These are phyloP conservation scores for Zaprionus tsacasi DNA, from an alignment of 1,140 invertebrate species.

Conservation along the genomic window DNA sequence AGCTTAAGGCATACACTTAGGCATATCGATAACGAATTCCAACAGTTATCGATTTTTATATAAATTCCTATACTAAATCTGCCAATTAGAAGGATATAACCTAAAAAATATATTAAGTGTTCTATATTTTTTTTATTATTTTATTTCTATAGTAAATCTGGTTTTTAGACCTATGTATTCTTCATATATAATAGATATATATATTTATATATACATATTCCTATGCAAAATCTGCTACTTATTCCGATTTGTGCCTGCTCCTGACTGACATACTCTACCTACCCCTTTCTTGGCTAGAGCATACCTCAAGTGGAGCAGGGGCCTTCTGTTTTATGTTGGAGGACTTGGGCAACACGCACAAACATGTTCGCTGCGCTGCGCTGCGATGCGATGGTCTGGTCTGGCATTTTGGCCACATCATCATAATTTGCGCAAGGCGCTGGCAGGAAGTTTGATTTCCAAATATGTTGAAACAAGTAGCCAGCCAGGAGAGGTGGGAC, in stretches of 20 bases:
- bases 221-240: too few species aligned
- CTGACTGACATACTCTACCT: not conserved
- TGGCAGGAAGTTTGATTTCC: constrained; percentile 60
- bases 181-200: not conserved
- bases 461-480: constrained; percentile 47
- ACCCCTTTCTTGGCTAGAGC: not conserved
- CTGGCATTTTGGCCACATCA: constrained; percentile 51
- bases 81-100: too few species aligned
- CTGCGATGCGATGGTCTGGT: constrained; percentile 14
- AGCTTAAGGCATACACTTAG: not conserved
- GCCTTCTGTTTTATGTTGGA: constrained; percentile 50
- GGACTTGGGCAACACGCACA: constrained; percentile 33
- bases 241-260: too few species aligned
- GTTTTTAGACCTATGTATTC: not conserved
- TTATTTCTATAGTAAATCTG: not conserved
- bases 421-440: constrained; percentile 67
- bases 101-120: too few species aligned
- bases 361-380: constrained; percentile 32
- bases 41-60: too few species aligned
- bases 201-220: too few species aligned
- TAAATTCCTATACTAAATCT: too few species aligned
- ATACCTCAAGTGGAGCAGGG: not conserved
- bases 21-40: too few species aligned
- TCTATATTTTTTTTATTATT: too few species aligned
- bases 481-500: not conserved